Evolutionary conservation across 2,113 vertebrate species (phyloP), one percentile per base, ranked within the genome.

Genomic region (Nycticorax nycticorax): DNA sequence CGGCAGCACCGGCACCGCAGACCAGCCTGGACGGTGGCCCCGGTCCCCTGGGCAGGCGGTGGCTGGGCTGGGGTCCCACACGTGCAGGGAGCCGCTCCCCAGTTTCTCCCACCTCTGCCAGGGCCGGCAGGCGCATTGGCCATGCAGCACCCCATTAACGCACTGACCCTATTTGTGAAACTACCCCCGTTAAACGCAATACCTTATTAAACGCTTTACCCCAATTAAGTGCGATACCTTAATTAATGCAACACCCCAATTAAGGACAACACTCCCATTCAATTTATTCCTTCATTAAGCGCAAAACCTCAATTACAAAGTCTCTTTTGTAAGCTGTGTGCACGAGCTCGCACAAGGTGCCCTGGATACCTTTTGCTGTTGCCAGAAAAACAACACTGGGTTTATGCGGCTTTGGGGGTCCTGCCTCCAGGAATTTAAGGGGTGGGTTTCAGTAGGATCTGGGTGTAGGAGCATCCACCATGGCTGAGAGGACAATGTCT

Each of bases 221-320:
- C 93, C 94, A 89, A 69, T 89, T 78, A 95, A 93, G 74, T 76
- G 66, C 57, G 82, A 91, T 91, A 94, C 53, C 81, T 97, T 96
- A 97, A 97, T 96, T 97, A 97, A 96, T 89, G 84, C 84, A 88
- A 96, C 84, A 95, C 93, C 94, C 89, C 96, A 96, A 96, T 97
- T 97, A 97, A 89, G 74, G 85, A 96, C 93, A 95, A 84, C 94
- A 96, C 95, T 97, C 93, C 94, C 92, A 82, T 97, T 96, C 96
- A 95, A 96, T 97, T 96, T 96, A 96, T 91, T 94, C 94, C 93
- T 97, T 96, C 96, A 97, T 97, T 96, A 96, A 96, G 96, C 62
- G 26, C 93, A 96, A 97, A 97, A 95, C 69, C 85, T 96, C 96
- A 95, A 96, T 97, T 97, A 97, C 66, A 68, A 89, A 94, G 53